Evolutionary conservation across 2,113 vertebrate species (phyloP), one percentile per base, ranked within the genome.

Genomic region (Planiliza haematocheilus): DNA sequence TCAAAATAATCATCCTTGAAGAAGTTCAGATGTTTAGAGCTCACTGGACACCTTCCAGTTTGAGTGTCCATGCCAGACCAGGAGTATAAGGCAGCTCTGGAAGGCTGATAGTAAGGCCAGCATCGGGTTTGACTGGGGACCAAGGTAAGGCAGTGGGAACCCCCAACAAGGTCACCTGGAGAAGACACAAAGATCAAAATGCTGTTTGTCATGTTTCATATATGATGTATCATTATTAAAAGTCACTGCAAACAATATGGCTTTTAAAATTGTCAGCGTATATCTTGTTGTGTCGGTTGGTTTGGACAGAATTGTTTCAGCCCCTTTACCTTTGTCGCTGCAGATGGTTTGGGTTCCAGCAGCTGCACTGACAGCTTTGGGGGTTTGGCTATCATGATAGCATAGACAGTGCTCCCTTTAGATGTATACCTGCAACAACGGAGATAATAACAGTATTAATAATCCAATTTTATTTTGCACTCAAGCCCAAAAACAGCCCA

Each of bases 141-240:
- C 97, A 99, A 38, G 92, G 46, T 70, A 99, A 88, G 4, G 86
- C 45, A 1, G 70, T 78, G 0, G 66, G 46, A 45, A 86, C 17
- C 0, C 97, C 97, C 88, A 99, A 8, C 89, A 98, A 86, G 0
- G 70, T 94, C 85, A 97, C 93, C 97, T 99, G 43, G 17, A 61
- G 3, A 21, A 43, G 7, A 9, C 6, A 37, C 10, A 38, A 34
- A 21, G 67, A 66, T 20, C 17, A 16, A 7, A 45, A 13, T 50
- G 70, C 37, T 38, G n/a, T 43, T 21, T 13, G 1, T 57, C n/a
- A 42, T 1, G n/a, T 14, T 52, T 57, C 38, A 62, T 7, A 6
- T 39, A 13, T 4, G 13, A 51, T 41, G 37, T 8, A 30, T 34
- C 20, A 30, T 30, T 30, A 30, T 30, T 30, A 30, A 30, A 30